Evolutionary conservation across 2,113 vertebrate genomes (phyloP).

Genomic region (Neopipo cinnamomea): DNA sequence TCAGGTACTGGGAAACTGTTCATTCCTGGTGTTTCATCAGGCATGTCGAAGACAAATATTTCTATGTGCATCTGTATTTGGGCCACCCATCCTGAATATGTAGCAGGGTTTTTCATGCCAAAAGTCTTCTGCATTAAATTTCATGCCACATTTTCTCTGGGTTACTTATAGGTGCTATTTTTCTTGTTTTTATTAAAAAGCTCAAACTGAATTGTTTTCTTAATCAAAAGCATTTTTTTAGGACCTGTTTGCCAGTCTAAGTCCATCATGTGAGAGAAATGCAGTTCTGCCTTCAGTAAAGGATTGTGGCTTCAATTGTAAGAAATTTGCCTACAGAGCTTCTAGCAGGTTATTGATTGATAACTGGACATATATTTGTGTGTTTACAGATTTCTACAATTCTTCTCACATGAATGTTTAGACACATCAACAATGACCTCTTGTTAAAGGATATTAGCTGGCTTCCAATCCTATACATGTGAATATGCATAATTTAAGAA

Average conservation of each 20-base stretch:
- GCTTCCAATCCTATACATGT: neutral
- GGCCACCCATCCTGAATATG: slow-evolving; percentile 47
- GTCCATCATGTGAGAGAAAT: neutral
- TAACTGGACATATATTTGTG: neutral
- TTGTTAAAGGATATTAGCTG: neutral
- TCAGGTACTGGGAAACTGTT: slow-evolving; percentile 44
- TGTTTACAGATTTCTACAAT: neutral
- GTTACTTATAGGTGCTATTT: slow-evolving; percentile 9
- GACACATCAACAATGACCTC: neutral
- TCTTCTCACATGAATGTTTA: neutral
- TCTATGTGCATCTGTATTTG: slow-evolving; percentile 40
- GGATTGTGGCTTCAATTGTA: neutral
- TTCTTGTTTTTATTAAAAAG: neutral
- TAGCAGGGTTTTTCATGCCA: slow-evolving; percentile 19
- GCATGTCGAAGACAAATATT: slow-evolving; percentile 60
- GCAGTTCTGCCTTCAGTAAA: neutral
- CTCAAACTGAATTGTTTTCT: neutral
- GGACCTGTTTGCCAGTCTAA: neutral
- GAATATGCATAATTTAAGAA: neutral
- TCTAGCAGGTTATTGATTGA: neutral
- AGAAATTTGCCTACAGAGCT: neutral
- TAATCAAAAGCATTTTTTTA: neutral
- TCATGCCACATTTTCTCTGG: slow-evolving; percentile 31
- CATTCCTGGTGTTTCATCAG: slow-evolving; percentile 45
- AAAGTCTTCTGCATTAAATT: slow-evolving; percentile 8